These are phyloP conservation scores for Callinectes sapidus DNA, from an alignment of 2,888 invertebrate genomes.

Conservation along the genomic window DNA sequence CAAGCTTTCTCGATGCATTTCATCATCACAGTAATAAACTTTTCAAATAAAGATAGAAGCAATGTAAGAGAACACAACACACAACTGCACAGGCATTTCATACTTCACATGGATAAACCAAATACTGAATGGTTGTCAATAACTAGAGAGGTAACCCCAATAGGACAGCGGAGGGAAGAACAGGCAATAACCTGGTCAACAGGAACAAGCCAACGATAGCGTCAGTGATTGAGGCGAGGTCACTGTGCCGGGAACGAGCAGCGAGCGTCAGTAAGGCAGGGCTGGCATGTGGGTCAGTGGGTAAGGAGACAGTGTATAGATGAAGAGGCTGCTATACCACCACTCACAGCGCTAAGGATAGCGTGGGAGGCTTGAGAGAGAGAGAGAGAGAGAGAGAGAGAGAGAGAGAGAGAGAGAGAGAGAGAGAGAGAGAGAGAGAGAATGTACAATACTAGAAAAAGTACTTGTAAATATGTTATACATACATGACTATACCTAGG, in stretches of 20 bases:
- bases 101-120: background rate
- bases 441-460: background rate
- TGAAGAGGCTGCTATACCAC: background rate
- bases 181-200: background rate
- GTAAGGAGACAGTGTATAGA: background rate
- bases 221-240: background rate
- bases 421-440: constrained; percentile 1
- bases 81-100: background rate
- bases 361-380: background rate
- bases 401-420: constrained; percentile 1
- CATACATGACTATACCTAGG: too few relatives aligned
- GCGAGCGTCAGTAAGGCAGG: background rate
- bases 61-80: background rate
- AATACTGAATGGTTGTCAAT: background rate
- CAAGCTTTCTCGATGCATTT: too few relatives aligned
- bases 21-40: background rate
- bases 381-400: background rate
- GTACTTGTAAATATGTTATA: background rate
- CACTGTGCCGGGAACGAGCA: background rate
- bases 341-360: background rate
- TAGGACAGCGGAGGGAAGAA: background rate
- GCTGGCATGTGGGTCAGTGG: background rate
- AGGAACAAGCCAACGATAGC: background rate
- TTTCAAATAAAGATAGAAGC: background rate
- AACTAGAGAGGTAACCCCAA: background rate